phyloP scores from a whole-genome alignment of 2,888 invertebrate species.

The Automeris io region DNA sequence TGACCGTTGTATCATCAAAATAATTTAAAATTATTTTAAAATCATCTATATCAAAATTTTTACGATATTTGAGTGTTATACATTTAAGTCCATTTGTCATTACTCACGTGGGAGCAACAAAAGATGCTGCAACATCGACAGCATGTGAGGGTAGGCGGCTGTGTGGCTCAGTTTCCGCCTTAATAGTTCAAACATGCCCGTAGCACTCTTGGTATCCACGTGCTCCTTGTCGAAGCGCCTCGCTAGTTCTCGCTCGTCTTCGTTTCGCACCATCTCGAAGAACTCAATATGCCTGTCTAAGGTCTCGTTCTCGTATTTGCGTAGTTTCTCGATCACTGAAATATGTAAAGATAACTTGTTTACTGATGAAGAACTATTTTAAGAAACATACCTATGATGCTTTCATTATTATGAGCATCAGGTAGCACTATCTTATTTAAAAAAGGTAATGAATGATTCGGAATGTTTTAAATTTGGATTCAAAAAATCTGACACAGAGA shows the following conservation, averaged over 20 bases:
- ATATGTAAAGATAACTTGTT: conserved; percentile 8
- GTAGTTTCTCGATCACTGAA: conserved; percentile 91
- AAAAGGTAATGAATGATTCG: not conserved
- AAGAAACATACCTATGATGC: too few species aligned
- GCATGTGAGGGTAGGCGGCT: conserved; percentile 93
- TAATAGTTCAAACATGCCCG: conserved; percentile 93
- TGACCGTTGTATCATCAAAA: too few species aligned
- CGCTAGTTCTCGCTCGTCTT: conserved; percentile 96
- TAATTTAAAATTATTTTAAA: too few species aligned
- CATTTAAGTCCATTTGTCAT: too few species aligned
- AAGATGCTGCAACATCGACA: conserved; percentile 93
- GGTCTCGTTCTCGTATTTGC: conserved; percentile 95
- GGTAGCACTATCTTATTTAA: too few species aligned
- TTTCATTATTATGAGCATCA: too few species aligned
- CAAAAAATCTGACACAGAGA: too few species aligned
- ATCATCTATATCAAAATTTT: too few species aligned
- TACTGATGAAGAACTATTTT: too few species aligned
- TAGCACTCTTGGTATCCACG: conserved; percentile 95
- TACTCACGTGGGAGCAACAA: conserved; percentile 82
- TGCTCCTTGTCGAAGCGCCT: conserved; percentile 93
- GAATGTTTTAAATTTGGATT: not conserved
- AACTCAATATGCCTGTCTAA: conserved; percentile 97
- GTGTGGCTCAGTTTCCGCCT: conserved; percentile 93
- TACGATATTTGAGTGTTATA: too few species aligned
- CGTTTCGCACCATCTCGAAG: conserved; percentile 98